Evolutionary conservation across 2,797 vertebrate genomes (phyloP), one percentile per base, ranked within the genome.

Genomic region (Phataginus tricuspis): DNA sequence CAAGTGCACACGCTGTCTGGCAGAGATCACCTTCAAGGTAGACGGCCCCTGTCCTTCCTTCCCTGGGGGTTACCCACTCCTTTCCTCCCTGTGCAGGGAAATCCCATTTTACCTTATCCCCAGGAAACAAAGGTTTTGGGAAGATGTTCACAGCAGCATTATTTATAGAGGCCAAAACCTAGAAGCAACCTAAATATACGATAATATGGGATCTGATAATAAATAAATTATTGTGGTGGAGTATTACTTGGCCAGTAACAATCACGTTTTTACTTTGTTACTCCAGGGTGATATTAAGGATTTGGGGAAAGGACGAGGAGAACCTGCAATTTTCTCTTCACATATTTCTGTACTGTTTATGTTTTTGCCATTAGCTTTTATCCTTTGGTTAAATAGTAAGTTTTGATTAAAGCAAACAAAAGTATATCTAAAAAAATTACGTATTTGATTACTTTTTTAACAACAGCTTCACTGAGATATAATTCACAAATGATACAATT

Each of bases 21-120:
- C 99, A 1, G 99, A 99, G 98, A 99, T 99, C 97, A 99, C 99
- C 0, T 99, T 99, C 98, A 99, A 99, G 99, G 99, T 99, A 97
- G 83, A 42, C 5, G 15, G 5, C 13, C 3, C 57, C 0, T 0
- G 10, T 37, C 57, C 88, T 18, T 31, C 2, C 11, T 49, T 5
- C 34, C 25, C 5, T 0, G 11, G 9, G 64, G 23, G 10, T 25
- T 11, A 8, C 57, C 59, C 0, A 1, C 57, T 0, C 25, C 19
- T 0, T 0, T 5, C 37, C 69, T 34, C 31, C 4, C 27, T 4
- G 7, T 2, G 8, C 39, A 16, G 16, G 53, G 74, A 59, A 29
- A 8, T 7, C 39, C 9, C 10, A 1, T 25, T 23, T 42, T 78
- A 25, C 39, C 49, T 45, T 3, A 7, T 18, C 12, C 10, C 78